These are phyloP conservation scores for Trachymyrmex septentrionalis DNA, from an alignment of 1,140 invertebrate species.

Conservation along the genomic window DNA sequence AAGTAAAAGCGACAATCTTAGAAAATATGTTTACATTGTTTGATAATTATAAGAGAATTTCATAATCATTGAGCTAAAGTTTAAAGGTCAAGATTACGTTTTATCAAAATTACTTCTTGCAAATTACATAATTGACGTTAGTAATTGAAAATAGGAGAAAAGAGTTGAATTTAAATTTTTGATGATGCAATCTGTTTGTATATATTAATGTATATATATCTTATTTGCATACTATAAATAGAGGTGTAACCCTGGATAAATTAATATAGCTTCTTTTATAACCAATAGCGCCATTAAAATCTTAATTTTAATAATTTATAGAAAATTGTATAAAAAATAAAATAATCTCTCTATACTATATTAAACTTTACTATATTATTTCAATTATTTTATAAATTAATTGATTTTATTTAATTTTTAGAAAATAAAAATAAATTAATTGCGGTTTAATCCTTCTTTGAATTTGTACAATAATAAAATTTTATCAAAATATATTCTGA, in stretches of 20 bases:
- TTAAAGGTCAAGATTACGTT: conserved; percentile 6
- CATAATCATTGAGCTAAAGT: neutral
- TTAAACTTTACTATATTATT: neutral
- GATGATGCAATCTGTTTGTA: conserved; percentile 22
- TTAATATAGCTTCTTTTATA: neutral
- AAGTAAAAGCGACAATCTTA: neutral
- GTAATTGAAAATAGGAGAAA: neutral
- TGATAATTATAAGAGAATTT: conserved; percentile 2
- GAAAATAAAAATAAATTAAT: neutral
- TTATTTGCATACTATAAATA: conserved; percentile 43
- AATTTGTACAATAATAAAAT: conserved; percentile 19
- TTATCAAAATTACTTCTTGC: neutral
- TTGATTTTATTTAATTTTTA: neutral
- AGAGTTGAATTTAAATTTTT: conserved; percentile 1
- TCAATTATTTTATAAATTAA: conserved; percentile 24
- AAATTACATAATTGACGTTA: neutral
- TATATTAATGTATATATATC: conserved; percentile 14
- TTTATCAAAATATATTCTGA: neutral
- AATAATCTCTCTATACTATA: neutral
- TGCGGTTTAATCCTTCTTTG: neutral
- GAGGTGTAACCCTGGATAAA: conserved; percentile 6
- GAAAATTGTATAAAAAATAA: neutral
- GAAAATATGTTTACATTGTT: neutral
- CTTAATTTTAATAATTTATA: neutral
- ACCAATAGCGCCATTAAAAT: neutral